phyloP scores from a whole-genome alignment of 2,113 vertebrate species.

The Progne subis region DNA sequence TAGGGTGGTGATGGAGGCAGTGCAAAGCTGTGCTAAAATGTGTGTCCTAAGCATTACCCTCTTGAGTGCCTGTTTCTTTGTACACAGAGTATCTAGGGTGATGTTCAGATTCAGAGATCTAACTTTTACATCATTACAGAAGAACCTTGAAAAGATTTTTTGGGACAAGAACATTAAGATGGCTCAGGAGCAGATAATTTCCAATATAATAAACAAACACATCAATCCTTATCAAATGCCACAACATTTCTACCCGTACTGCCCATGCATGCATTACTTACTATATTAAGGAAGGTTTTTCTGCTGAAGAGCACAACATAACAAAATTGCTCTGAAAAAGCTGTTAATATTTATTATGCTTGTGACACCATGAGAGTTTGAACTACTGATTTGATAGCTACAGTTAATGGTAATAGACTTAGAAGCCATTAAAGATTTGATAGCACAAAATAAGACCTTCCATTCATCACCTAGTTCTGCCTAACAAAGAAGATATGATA shows the following conservation, averaged over 20 bases:
- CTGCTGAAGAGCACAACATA: background rate
- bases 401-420: conserved; percentile 38
- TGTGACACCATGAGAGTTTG: background rate
- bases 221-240: conserved; percentile 30
- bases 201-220: conserved; percentile 19
- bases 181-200: background rate
- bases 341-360: conserved; percentile 49
- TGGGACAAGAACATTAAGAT: background rate
- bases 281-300: background rate
- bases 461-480: background rate
- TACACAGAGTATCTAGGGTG: background rate
- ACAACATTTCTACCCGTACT: background rate
- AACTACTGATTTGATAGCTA: background rate
- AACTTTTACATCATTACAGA: background rate
- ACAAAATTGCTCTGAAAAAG: conserved; percentile 14
- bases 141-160: background rate
- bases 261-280: background rate
- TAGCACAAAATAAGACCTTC: background rate
- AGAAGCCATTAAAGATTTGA: conserved; percentile 13
- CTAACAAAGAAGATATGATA: background rate
- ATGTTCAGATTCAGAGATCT: background rate
- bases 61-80: background rate
- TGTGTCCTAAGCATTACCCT: background rate
- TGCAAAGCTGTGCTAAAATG: background rate
- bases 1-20: background rate